Evolutionary conservation across 2,797 vertebrate species (phyloP).

Genomic region (Hemitrygon akajei): DNA sequence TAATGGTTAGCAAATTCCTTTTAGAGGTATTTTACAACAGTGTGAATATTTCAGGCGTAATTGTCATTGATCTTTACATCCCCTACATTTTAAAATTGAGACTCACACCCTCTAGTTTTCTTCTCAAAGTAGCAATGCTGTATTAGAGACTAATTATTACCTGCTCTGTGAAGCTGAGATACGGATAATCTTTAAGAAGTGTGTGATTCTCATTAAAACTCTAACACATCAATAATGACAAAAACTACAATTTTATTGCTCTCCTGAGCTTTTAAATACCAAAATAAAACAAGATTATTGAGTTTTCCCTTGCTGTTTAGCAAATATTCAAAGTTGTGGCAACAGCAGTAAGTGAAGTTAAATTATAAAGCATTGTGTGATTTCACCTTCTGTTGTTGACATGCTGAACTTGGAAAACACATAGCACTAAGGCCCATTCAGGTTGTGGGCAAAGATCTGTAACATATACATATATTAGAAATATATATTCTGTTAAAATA

Average conservation of each 20-base stretch:
- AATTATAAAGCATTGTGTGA: neutral
- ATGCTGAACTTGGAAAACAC: too few relatives aligned
- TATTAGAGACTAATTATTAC: neutral
- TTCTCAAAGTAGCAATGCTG: neutral
- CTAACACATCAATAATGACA: neutral
- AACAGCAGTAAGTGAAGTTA: neutral
- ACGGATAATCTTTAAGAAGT: constrained; percentile 3
- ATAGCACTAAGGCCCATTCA: too few relatives aligned
- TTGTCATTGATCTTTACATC: neutral
- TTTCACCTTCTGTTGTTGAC: neutral
- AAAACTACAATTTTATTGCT: neutral
- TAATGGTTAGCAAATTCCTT: neutral
- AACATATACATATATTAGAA: too few relatives aligned
- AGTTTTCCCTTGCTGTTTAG: neutral
- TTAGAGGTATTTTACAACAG: neutral
- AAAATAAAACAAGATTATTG: constrained; percentile 14
- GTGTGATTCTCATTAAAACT: neutral
- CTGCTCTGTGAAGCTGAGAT: neutral
- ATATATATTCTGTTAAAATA: too few relatives aligned
- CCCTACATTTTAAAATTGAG: neutral
- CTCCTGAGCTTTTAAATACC: neutral
- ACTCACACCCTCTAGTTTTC: neutral
- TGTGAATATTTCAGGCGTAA: neutral
- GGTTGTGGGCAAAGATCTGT: too few relatives aligned
- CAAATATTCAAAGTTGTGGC: neutral